phyloP scores from a whole-genome alignment of 1,140 invertebrate genomes.

The Batillaria attramentaria region DNA sequence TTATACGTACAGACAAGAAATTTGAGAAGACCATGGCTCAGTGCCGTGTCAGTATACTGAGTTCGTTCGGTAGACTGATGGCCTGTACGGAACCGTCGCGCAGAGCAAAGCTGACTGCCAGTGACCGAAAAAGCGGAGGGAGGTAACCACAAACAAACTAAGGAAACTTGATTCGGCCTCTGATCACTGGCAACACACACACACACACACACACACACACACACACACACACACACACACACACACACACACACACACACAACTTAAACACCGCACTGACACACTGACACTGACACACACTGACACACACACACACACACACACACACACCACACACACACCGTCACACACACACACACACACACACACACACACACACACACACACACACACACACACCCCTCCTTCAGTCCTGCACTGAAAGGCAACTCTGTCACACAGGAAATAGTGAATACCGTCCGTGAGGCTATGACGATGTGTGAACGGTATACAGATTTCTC shows the following conservation, averaged over 20 bases:
- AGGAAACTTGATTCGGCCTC: neutral
- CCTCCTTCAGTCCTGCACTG: too few species aligned
- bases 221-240: constrained; percentile 5
- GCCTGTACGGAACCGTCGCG: too few species aligned
- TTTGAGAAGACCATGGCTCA: too few species aligned
- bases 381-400: neutral
- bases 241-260: constrained; percentile 18
- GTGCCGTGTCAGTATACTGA: too few species aligned
- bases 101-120: too few species aligned
- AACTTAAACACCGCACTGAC: neutral
- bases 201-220: neutral
- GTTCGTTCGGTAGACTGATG: too few species aligned
- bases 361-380: neutral
- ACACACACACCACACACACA: neutral
- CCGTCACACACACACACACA: neutral
- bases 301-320: neutral
- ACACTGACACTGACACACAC: neutral
- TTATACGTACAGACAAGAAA: too few species aligned
- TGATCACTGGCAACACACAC: constrained; percentile 16
- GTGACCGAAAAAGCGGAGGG: neutral
- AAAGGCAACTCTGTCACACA: too few species aligned
- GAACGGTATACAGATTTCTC: too few species aligned
- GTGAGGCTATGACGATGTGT: too few species aligned
- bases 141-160: neutral
- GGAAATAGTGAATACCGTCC: too few species aligned